Conservation (phyloP, 1,140 invertebrate species). For the Harpegnathos saltator region DNA sequence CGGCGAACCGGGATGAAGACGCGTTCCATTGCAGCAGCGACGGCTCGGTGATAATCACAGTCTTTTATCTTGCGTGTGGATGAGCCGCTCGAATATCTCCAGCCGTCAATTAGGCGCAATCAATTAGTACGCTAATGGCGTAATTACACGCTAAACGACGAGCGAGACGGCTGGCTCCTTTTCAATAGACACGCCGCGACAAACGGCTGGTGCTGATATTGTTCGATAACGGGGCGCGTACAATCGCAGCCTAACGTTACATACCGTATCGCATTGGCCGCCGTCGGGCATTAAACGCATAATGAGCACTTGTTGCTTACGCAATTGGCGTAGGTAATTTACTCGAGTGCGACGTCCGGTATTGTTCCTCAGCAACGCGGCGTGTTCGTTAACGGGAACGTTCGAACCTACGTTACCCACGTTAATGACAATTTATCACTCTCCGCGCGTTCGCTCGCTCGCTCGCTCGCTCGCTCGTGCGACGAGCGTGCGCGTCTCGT, state of each 20-base stretch:
- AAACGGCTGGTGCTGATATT: conserved; percentile 26
- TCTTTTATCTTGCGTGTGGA: neutral
- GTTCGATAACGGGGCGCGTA: conserved; percentile 25
- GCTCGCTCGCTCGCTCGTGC: too few relatives aligned
- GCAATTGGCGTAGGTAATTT: conserved; percentile 58
- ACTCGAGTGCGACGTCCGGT: conserved; percentile 46
- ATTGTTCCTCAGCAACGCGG: conserved; percentile 27
- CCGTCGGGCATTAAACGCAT: conserved; percentile 37
- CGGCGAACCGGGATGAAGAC: too few relatives aligned
- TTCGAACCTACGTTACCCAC: neutral
- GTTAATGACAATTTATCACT: conserved; percentile 57
- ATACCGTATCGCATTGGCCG: neutral
- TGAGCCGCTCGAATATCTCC: neutral
- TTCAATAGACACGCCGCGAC: neutral
- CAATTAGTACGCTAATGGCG: neutral
- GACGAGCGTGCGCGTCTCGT: conserved; percentile 17
- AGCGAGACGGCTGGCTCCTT: neutral
- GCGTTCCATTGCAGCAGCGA: neutral
- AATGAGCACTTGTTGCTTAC: conserved; percentile 71
- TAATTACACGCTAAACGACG: conserved; percentile 19
- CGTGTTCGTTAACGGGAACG: conserved; percentile 60
- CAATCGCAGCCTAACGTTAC: conserved; percentile 45
- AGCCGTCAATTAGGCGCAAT: neutral
- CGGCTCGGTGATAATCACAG: neutral
- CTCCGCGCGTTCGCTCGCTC: neutral